Conservation (phyloP, 2,113 vertebrate genomes). For the Bungarus multicinctus region DNA sequence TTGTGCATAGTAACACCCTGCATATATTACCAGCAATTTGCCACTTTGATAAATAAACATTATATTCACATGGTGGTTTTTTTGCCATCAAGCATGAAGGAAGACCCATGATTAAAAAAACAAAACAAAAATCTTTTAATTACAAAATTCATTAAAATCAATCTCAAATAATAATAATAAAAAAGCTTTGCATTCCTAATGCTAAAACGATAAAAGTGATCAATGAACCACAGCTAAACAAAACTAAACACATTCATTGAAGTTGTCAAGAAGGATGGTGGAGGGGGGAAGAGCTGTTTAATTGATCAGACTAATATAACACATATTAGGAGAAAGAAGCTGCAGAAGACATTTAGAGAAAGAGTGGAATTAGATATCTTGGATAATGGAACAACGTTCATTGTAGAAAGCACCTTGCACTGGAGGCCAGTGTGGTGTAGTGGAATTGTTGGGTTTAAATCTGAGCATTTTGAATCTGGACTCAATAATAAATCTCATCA, state of each 20-base stretch:
- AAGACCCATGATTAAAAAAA: constrained; percentile 15
- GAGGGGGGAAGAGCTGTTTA: constrained; percentile 8
- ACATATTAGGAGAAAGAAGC: neutral
- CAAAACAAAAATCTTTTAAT: constrained; percentile 27
- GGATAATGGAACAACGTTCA: neutral
- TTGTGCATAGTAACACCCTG: neutral
- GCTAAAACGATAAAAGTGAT: constrained; percentile 31
- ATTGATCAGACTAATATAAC: constrained; percentile 28
- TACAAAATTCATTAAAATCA: constrained; percentile 22
- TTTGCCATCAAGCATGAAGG: constrained; percentile 27
- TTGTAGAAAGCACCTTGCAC: neutral
- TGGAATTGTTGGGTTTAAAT: neutral
- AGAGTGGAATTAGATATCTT: neutral
- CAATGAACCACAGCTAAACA: constrained; percentile 42
- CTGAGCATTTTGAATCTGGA: neutral
- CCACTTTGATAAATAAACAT: constrained; percentile 37
- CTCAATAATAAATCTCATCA: neutral
- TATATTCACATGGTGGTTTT: constrained; percentile 4
- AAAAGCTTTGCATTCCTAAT: constrained; percentile 7
- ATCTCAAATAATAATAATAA: constrained; percentile 11
- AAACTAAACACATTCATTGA: constrained; percentile 27
- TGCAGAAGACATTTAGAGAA: neutral
- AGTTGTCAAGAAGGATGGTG: constrained; percentile 11
- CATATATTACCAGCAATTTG: constrained; percentile 29
- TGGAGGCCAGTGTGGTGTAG: neutral